Percentiles rank a stretch among this genome's conserved stretches.
These are phyloP conservation scores for Acanthosoma haemorrhoidale DNA, from an alignment of 2,888 invertebrate species.

Conservation along the genomic window DNA sequence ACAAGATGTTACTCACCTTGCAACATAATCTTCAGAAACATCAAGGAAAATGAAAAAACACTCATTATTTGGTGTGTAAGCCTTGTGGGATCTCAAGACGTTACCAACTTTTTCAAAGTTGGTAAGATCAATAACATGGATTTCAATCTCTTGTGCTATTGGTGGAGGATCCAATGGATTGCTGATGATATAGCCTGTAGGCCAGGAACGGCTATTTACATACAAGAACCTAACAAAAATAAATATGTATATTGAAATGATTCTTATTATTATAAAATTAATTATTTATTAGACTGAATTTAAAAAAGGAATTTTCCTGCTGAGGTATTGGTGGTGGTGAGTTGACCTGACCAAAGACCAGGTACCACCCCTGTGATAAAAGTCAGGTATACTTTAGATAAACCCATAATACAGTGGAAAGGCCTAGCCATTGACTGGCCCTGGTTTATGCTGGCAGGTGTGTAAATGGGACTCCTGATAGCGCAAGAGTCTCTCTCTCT, in stretches of 20 bases:
- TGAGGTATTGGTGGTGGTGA: neutral
- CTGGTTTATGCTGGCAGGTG: too few relatives aligned
- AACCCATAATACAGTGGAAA: too few relatives aligned
- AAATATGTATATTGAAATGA: too few relatives aligned
- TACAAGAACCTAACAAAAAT: constrained; percentile 60
- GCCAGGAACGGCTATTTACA: constrained; percentile 80
- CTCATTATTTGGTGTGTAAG: constrained; percentile 76
- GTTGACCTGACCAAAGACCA: too few relatives aligned
- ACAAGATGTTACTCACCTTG: constrained; percentile 55
- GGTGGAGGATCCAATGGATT: constrained; percentile 76
- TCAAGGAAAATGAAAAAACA: constrained; percentile 83
- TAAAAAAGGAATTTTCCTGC: too few relatives aligned
- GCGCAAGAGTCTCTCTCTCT: too few relatives aligned
- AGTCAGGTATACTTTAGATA: too few relatives aligned
- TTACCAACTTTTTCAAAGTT: constrained; percentile 70
- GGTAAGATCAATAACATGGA: constrained; percentile 76
- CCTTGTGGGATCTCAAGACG: constrained; percentile 71
- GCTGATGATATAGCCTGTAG: constrained; percentile 64
- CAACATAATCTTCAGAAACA: constrained; percentile 74
- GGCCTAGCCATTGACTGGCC: too few relatives aligned
- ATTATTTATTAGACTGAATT: too few relatives aligned
- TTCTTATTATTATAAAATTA: too few relatives aligned
- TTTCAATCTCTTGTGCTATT: constrained; percentile 79
- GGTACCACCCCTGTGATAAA: too few relatives aligned
- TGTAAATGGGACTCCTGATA: too few relatives aligned